These are phyloP conservation scores for Lobophora halterata DNA, from an alignment of 2,888 invertebrate species.

Conservation along the genomic window DNA sequence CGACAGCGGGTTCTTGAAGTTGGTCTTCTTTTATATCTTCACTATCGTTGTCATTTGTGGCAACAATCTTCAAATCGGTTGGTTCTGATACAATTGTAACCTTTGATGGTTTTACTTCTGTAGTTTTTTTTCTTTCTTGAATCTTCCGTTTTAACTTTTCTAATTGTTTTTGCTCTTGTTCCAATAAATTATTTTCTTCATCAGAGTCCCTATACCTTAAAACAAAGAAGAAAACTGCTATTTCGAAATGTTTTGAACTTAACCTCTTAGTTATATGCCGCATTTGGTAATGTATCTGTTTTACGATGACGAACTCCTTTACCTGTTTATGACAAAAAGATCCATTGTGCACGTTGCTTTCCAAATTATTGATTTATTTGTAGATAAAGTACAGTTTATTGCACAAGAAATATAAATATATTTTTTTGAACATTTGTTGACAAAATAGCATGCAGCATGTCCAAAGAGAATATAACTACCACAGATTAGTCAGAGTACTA, in stretches of 20 bases:
- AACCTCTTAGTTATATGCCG: too few species aligned
- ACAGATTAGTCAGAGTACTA: too few species aligned
- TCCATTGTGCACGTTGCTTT: too few species aligned
- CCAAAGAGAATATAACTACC: too few species aligned
- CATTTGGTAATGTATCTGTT: too few species aligned
- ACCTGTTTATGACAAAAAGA: slow-evolving; percentile 87
- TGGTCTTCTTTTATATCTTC: slow-evolving; percentile 41
- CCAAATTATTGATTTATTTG: too few species aligned
- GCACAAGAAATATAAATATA: too few species aligned
- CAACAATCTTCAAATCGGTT: slow-evolving; percentile 20
- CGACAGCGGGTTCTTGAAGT: slow-evolving; percentile 13
- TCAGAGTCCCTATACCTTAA: slow-evolving; percentile 71
- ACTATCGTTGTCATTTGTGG: slow-evolving; percentile 24
- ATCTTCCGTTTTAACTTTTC: slow-evolving; percentile 82
- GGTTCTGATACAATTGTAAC: slow-evolving; percentile 41
- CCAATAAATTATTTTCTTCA: slow-evolving; percentile 51
- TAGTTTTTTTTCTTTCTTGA: slow-evolving; percentile 74
- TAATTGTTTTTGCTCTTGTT: slow-evolving; percentile 79
- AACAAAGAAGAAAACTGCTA: slow-evolving; percentile 6
- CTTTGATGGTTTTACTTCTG: slow-evolving; percentile 41
- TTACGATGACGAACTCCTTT: slow-evolving; percentile 27
- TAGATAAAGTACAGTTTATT: too few species aligned
- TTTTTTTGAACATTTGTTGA: too few species aligned
- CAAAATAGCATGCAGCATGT: too few species aligned
- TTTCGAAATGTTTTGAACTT: slow-evolving; percentile 2